These are phyloP conservation scores for Perdita meconis DNA, from an alignment of 2,888 invertebrate genomes.

Conservation along the genomic window DNA sequence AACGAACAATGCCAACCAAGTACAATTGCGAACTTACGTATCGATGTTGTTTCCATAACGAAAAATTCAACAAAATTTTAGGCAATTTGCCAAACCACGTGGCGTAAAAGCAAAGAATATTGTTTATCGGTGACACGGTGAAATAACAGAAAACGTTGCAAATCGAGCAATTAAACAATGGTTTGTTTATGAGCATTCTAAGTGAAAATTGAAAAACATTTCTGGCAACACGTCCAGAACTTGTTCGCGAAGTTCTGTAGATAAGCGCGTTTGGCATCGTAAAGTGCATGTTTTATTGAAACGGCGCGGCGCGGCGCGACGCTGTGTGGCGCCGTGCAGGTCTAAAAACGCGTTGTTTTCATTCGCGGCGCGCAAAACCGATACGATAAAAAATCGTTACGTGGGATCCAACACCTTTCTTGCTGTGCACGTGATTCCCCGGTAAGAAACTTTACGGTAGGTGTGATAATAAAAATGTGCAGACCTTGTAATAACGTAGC, in stretches of 20 bases:
- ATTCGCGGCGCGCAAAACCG: constrained; percentile 1
- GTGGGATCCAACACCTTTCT: constrained; percentile 33
- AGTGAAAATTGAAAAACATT: constrained; percentile 3
- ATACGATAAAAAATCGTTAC: constrained; percentile 21
- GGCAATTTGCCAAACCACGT: constrained; percentile 19
- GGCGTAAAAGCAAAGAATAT: constrained; percentile 33
- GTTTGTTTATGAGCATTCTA: constrained; percentile 11
- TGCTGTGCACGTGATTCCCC: background rate
- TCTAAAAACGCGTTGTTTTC: constrained; percentile 33
- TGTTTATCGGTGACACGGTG: constrained; percentile 2
- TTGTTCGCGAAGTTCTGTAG: background rate
- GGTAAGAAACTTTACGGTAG: constrained; percentile 7
- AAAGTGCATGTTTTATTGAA: constrained; percentile 33
- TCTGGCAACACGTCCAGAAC: constrained; percentile 37
- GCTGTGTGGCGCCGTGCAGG: too few relatives aligned
- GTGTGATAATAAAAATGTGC: constrained; percentile 32
- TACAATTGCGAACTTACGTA: constrained; percentile 55
- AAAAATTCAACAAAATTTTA: constrained; percentile 26
- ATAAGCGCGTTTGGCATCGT: constrained; percentile 30
- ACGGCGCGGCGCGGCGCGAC: constrained; percentile 7
- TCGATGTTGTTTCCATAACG: constrained; percentile 30
- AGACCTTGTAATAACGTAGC: constrained; percentile 78
- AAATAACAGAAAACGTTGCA: background rate
- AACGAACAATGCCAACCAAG: constrained; percentile 59
- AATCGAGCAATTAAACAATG: constrained; percentile 14